Evolutionary conservation across 1,140 invertebrate species (phyloP).

Genomic region (Megalonaias nervosa): DNA sequence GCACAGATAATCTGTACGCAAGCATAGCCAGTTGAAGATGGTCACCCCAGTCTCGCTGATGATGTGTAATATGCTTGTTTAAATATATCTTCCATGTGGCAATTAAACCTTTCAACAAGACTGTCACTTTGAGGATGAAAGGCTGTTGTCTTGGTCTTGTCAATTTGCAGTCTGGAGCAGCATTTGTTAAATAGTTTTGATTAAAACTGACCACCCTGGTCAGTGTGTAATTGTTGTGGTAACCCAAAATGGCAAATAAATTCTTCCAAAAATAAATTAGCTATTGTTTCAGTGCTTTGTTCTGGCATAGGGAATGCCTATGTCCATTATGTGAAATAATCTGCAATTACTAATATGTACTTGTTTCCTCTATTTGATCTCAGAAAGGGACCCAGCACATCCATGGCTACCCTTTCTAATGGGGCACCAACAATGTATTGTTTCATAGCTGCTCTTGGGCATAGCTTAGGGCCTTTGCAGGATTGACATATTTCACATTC

Average conservation of each 20-base stretch:
- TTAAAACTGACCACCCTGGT: conserved; percentile 63
- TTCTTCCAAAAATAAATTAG: conserved; percentile 58
- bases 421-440: conserved; percentile 1
- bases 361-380: conserved; percentile 31
- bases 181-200: conserved; percentile 26
- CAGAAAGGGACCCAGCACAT: conserved; percentile 23
- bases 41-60: too few species aligned
- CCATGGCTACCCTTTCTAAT: conserved; percentile 27
- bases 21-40: too few species aligned
- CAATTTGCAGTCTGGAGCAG: conserved; percentile 28
- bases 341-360: too few species aligned
- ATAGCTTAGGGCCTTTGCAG: too few species aligned
- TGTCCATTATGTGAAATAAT: conserved; percentile 51
- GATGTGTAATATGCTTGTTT: too few species aligned
- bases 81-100: conserved; percentile 26
- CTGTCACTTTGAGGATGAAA: conserved; percentile 39
- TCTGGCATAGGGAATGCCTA: conserved; percentile 45
- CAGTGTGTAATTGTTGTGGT: conserved; percentile 61
- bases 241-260: conserved; percentile 64
- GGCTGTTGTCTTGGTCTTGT: conserved; percentile 32
- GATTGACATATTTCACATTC: too few species aligned
- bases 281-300: conserved; percentile 54
- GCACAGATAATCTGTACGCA: too few species aligned
- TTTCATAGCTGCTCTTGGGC: background rate
- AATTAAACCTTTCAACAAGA: conserved; percentile 41